These are phyloP conservation scores for Siniperca obscura DNA, from an alignment of 2,797 vertebrate genomes.

Conservation along the genomic window DNA sequence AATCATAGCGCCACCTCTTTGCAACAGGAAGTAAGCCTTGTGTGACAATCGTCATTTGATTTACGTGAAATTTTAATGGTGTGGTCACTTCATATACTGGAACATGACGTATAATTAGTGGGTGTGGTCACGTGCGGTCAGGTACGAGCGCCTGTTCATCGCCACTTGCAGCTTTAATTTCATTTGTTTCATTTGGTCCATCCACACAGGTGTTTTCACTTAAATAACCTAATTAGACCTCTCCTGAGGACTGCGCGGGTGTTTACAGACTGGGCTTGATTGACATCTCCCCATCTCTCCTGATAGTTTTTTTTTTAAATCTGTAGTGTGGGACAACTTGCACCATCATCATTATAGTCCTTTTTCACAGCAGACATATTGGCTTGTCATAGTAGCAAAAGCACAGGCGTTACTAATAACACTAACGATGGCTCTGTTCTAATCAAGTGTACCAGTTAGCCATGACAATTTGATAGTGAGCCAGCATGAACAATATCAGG, in stretches of 20 bases:
- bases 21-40: too few relatives aligned
- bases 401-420: not conserved
- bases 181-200: too few relatives aligned
- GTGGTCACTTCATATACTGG: too few relatives aligned
- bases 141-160: too few relatives aligned
- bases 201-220: not conserved
- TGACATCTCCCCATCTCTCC: not conserved
- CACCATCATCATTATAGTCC: too few relatives aligned
- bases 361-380: too few relatives aligned
- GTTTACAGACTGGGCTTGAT: not conserved
- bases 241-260: not conserved
- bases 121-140: too few relatives aligned
- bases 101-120: too few relatives aligned
- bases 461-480: not conserved
- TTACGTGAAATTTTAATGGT: too few relatives aligned
- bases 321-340: too few relatives aligned
- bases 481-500: not conserved
- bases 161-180: not conserved
- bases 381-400: not conserved
- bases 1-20: too few relatives aligned
- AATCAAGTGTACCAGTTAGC: not conserved
- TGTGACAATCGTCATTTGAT: too few relatives aligned
- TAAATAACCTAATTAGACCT: not conserved
- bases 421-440: not conserved
- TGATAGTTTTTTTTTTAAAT: not conserved